Percentiles rank a stretch among this genome's conserved stretches.
Evolutionary conservation across 2,888 invertebrate species (phyloP).

Genomic region (Troglohyphantes excavatus): DNA sequence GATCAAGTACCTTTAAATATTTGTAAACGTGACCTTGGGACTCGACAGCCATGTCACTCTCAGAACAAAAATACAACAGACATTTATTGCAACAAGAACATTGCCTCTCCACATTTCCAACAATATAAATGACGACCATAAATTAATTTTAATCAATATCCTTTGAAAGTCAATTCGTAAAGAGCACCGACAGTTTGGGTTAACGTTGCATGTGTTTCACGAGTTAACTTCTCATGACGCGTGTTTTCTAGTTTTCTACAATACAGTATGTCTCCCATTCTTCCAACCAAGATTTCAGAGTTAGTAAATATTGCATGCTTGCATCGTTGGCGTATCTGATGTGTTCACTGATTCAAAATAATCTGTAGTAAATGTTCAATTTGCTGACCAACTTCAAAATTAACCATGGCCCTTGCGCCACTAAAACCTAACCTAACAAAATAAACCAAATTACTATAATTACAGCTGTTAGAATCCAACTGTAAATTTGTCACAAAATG

Average conservation of each 20-base stretch:
- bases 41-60: no score
- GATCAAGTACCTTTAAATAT: no score
- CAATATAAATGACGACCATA: no score
- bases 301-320: not conserved
- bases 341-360: not conserved
- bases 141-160: no score
- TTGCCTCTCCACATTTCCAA: no score
- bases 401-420: not conserved
- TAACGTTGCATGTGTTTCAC: not conserved
- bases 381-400: not conserved
- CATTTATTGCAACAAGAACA: no score
- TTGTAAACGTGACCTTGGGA: no score
- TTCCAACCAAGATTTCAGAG: not conserved
- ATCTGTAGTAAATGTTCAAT: not conserved
- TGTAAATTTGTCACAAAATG: not conserved
- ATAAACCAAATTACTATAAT: no score
- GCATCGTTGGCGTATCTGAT: not conserved
- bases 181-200: not conserved
- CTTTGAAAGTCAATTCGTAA: not conserved
- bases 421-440: no score
- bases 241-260: constrained; percentile 3
- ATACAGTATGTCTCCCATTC: not conserved
- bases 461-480: no score
- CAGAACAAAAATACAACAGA: no score
- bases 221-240: not conserved